Evolutionary conservation across 2,888 invertebrate species (phyloP), one percentile per base, ranked within the genome.

Genomic region (Eilema sororculum): DNA sequence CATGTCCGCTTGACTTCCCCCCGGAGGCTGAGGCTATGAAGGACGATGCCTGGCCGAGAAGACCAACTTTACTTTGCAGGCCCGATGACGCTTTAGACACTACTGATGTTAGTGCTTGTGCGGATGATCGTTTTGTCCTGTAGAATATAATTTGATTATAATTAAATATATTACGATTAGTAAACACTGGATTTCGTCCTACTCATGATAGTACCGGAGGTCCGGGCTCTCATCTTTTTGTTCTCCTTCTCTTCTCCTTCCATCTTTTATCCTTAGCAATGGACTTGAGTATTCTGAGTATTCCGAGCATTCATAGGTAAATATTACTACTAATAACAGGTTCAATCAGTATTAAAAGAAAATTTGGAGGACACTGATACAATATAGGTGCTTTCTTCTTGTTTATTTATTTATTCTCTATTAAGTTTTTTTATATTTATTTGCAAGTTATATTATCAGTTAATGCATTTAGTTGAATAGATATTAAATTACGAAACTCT

Each of bases 11-110:
- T 3, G 90, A 86, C 79, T 95, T 95, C 80, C 95, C 92, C 80
- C 95, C 92, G 59, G 95, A 96, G 0, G 95, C 95, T 1, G 96
- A 94, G 0, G 94, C 89, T 30, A 96, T 89, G 77, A 95, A 95
- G 0, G 96, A 96, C 0, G 96, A 96, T 0, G 96, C 96, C 79
- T 95, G 95, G 0, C 96, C 96, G 22, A 96, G 83, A 41, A 95
- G 86, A 0, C 95, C 94, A 0, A 96, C 86, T 83, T 96, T 96
- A 67, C 93, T 93, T 78, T 95, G 95, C 30, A 96, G 83, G 0
- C 94, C 93, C 64, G 95, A 91, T 2, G 96, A 89, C 57, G 95
- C 91, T 71, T 95, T 95, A 13, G 94, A 93, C 2, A 95, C 95
- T 57, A 95, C 91, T 9, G 93, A 89, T 4, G 92, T 83, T 33